Evolutionary conservation across 2,888 invertebrate species (phyloP).

Genomic region (Leistus spinibarbis): DNA sequence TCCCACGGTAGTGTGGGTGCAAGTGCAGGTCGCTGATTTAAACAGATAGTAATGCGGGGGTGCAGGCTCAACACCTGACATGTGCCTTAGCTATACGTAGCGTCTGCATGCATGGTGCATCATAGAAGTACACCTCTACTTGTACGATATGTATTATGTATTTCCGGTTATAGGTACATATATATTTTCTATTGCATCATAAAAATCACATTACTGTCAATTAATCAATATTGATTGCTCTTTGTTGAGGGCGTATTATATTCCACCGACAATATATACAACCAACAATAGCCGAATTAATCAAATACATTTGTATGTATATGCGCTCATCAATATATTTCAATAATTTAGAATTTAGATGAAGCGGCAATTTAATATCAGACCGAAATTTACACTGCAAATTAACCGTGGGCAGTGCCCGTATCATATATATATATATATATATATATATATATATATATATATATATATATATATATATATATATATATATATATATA

Average conservation of each 20-base stretch:
- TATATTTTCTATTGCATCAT: neutral
- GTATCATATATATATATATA: no score
- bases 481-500: no score
- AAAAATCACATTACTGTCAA: neutral
- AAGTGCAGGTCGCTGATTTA: constrained; percentile 31
- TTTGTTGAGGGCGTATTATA: neutral
- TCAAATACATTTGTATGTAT: no score
- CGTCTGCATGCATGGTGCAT: neutral
- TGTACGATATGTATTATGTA: no score
- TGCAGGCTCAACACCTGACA: constrained; percentile 33
- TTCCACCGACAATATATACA: neutral
- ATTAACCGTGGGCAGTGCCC: no score
- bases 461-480: no score
- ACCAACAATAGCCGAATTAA: neutral
- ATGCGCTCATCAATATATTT: no score
- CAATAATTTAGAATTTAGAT: no score
- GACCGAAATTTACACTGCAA: no score
- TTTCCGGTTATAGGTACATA: neutral
- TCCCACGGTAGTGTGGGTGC: neutral
- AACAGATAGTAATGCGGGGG: constrained; percentile 33
- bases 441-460: no score
- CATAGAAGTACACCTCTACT: no score
- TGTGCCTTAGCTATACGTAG: neutral
- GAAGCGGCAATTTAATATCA: no score
- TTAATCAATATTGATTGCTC: neutral